Percentiles rank a stretch among this genome's conserved stretches.
phyloP scores from a whole-genome alignment of 92 coral and sea anemone genomes.

The Porites evermanni region DNA sequence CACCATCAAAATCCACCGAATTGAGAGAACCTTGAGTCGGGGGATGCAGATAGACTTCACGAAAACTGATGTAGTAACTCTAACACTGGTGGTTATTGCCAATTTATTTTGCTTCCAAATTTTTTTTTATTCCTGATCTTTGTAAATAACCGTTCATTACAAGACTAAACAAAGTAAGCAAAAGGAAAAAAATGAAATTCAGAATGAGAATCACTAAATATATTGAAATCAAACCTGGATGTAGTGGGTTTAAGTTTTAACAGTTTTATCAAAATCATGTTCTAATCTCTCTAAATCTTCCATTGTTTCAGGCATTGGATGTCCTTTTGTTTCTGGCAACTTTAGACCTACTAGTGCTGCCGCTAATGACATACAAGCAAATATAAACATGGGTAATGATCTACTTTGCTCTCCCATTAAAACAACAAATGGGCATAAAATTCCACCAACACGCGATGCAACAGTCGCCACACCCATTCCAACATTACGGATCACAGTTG shows the following conservation, averaged over 20 bases:
- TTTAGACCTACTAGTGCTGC: constrained; percentile 83
- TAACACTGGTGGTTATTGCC: too few relatives aligned
- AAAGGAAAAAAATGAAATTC: background rate
- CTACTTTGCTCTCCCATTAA: constrained; percentile 76
- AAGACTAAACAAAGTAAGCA: too few relatives aligned
- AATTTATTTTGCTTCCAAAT: too few relatives aligned
- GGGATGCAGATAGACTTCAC: too few relatives aligned
- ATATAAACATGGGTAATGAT: constrained; percentile 88
- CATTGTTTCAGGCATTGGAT: constrained; percentile 86
- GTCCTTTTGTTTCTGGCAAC: constrained; percentile 90
- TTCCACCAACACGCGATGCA: constrained; percentile 88
- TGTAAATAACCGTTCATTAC: too few relatives aligned
- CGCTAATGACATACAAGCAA: constrained; percentile 71
- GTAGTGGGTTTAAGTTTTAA: background rate
- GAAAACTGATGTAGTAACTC: too few relatives aligned
- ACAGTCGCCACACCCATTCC: constrained; percentile 85
- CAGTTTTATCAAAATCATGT: constrained; percentile 1
- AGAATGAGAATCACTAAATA: background rate
- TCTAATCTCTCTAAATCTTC: constrained; percentile 71
- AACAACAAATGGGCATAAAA: constrained; percentile 85
- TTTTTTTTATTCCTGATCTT: too few relatives aligned
- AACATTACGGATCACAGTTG: constrained; percentile 93
- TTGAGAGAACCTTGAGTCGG: too few relatives aligned
- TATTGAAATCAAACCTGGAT: background rate
- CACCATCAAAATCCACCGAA: too few relatives aligned